These are phyloP conservation scores for Condylostylus longicornis DNA, from an alignment of 1,140 invertebrate genomes.

Conservation along the genomic window DNA sequence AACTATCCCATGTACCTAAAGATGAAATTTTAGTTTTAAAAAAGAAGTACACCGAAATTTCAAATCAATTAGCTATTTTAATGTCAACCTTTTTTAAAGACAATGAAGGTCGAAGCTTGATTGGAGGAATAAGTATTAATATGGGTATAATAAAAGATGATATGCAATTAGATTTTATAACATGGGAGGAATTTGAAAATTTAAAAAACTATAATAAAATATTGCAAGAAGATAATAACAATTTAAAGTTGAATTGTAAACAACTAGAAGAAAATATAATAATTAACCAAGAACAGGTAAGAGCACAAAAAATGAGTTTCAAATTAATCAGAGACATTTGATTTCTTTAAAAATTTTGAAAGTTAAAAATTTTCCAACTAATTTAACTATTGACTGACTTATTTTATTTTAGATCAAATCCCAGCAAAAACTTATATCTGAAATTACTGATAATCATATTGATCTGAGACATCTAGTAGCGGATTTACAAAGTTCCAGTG, in stretches of 20 bases:
- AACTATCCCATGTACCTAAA: slow-evolving; percentile 9
- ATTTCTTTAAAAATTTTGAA: not conserved
- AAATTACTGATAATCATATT: slow-evolving; percentile 29
- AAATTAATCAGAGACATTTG: not conserved
- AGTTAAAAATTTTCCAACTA: not conserved
- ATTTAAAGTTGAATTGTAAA: slow-evolving; percentile 28
- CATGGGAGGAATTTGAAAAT: slow-evolving; percentile 16
- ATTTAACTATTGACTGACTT: not conserved
- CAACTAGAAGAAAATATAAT: slow-evolving; percentile 28
- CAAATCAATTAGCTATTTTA: slow-evolving; percentile 18
- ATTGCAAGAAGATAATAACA: slow-evolving; percentile 14
- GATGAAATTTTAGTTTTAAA: slow-evolving; percentile 21
- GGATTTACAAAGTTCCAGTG: slow-evolving; percentile 24
- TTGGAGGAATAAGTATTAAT: slow-evolving; percentile 16
- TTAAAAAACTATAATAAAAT: slow-evolving; percentile 13
- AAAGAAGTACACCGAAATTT: slow-evolving; percentile 14
- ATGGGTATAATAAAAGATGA: slow-evolving; percentile 25
- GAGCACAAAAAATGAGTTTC: not conserved
- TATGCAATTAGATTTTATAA: slow-evolving; percentile 22
- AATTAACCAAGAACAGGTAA: slow-evolving; percentile 27
- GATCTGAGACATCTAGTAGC: slow-evolving; percentile 27
- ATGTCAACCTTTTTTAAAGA: slow-evolving; percentile 15
- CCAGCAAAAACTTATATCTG: slow-evolving; percentile 24
- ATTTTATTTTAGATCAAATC: slow-evolving; percentile 17
- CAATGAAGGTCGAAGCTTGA: not conserved